Evolutionary conservation across 2,113 vertebrate genomes (phyloP).

Genomic region (Rousettus leschenaultii): DNA sequence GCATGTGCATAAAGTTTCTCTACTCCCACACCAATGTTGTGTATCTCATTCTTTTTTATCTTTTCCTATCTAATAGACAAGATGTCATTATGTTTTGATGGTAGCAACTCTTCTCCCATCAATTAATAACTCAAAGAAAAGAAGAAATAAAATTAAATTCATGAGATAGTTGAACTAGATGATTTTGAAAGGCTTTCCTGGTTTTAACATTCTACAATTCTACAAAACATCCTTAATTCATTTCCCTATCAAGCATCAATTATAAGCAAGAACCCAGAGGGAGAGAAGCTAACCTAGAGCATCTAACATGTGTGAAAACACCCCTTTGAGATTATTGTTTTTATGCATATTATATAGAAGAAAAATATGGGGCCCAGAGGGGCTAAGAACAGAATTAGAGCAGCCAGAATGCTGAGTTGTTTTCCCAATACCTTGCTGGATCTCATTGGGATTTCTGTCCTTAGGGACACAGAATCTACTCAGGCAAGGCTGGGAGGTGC

Average conservation of each 20-base stretch:
- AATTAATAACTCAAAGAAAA: conserved; percentile 19
- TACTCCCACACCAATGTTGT: neutral
- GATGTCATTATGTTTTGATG: conserved; percentile 11
- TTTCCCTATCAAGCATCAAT: neutral
- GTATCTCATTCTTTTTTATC: neutral
- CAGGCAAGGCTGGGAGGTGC: neutral
- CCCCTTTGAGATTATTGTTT: neutral
- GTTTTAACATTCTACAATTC: neutral
- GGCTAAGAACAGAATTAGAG: neutral
- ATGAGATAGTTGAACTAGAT: neutral
- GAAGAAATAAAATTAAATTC: neutral
- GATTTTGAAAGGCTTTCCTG: conserved; percentile 9
- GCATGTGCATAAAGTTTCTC: neutral
- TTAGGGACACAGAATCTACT: neutral
- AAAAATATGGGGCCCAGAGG: neutral
- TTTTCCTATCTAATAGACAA: neutral
- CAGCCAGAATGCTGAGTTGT: neutral
- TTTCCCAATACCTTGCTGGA: neutral
- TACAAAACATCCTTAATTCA: neutral
- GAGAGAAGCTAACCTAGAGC: neutral
- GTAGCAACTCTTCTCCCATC: neutral
- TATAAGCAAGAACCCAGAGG: neutral
- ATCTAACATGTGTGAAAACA: neutral
- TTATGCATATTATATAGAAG: neutral
- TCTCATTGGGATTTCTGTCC: neutral